Conservation (phyloP, 2,113 vertebrate genomes). For the Felis chaus region DNA sequence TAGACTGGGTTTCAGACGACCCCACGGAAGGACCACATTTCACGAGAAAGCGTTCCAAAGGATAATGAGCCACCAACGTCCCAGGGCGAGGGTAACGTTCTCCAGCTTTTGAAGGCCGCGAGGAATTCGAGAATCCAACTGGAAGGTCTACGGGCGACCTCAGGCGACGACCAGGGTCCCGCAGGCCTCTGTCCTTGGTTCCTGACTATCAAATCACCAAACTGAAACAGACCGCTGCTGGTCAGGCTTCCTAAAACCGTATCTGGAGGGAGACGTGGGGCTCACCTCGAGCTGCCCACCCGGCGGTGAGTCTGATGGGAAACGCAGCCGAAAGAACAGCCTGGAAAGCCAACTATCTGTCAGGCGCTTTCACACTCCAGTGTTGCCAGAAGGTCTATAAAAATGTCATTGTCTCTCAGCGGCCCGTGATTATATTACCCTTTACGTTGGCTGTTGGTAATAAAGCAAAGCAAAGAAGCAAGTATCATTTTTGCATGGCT, state of each 20-base stretch:
- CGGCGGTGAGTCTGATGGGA: slow-evolving; percentile 26
- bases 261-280: neutral
- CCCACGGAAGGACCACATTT: neutral
- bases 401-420: slow-evolving; percentile 87
- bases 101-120: neutral
- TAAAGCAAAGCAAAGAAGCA: slow-evolving; percentile 66
- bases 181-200: neutral
- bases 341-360: slow-evolving; percentile 80
- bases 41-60: neutral
- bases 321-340: slow-evolving; percentile 68
- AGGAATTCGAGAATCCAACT: neutral
- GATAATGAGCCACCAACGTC: accelerated
- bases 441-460: slow-evolving; percentile 78
- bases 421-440: slow-evolving; percentile 84
- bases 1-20: neutral
- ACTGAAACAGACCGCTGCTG: slow-evolving; percentile 58
- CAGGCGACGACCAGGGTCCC: accelerated
- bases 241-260: neutral
- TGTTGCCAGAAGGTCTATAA: slow-evolving; percentile 86
- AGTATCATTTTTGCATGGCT: slow-evolving; percentile 79
- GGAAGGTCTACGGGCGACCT: accelerated
- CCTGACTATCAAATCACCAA: neutral
- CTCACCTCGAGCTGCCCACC: neutral
- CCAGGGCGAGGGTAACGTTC: neutral
- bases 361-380: slow-evolving; percentile 75